A percentile compares a stretch with the other conserved stretches of the same genome.
These are phyloP conservation scores for Cheilinus undulatus DNA, from an alignment of 2,113 vertebrate genomes.

Conservation along the genomic window DNA sequence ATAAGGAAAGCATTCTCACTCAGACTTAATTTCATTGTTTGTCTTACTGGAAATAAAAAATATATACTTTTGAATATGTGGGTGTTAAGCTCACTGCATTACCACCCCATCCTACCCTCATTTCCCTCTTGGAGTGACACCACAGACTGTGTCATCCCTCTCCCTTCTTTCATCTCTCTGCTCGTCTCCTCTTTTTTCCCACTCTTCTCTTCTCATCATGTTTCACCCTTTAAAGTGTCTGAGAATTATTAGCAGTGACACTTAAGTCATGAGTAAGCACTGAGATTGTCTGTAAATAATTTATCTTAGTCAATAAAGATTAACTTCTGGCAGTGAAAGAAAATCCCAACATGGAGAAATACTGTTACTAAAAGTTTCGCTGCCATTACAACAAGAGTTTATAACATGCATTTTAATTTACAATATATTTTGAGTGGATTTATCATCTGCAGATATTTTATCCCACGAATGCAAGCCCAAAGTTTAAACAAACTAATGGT, in stretches of 20 bases:
- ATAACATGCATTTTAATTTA: too few relatives aligned
- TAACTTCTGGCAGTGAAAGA: neutral
- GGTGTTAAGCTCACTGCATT: neutral
- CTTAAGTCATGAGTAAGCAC: slow-evolving; percentile 3
- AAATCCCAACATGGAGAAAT: slow-evolving; percentile 6
- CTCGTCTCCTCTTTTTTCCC: neutral
- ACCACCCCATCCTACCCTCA: slow-evolving; percentile 9
- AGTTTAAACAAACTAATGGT: too few relatives aligned
- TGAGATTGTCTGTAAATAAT: neutral
- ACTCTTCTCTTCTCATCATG: neutral
- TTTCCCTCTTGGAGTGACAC: slow-evolving; percentile 26
- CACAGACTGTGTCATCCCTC: slow-evolving; percentile 41
- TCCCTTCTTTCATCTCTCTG: slow-evolving; percentile 30
- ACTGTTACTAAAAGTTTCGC: neutral
- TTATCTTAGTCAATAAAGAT: slow-evolving; percentile 15
- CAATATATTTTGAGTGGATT: too few relatives aligned
- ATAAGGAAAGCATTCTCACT: neutral
- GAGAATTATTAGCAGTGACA: slow-evolving; percentile 14
- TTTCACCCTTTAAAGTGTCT: slow-evolving; percentile 9
- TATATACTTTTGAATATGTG: slow-evolving; percentile 7
- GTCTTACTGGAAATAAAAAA: neutral
- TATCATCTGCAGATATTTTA: neutral
- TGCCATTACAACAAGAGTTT: neutral
- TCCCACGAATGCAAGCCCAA: too few relatives aligned
- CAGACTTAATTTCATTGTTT: neutral